These are phyloP conservation scores for Fragum whitleyi DNA, from an alignment of 2,888 invertebrate genomes.

Conservation along the genomic window DNA sequence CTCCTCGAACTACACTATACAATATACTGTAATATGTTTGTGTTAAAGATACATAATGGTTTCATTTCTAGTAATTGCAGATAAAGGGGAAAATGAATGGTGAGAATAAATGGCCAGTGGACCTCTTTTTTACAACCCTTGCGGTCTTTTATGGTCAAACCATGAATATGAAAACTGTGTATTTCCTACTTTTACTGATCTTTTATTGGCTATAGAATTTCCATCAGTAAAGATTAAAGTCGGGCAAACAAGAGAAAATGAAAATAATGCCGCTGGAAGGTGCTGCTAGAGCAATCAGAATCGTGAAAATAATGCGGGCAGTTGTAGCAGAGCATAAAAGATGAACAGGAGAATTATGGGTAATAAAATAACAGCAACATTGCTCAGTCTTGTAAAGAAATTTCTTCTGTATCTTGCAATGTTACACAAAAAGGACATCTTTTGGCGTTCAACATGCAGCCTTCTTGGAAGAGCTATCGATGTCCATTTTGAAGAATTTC, in stretches of 20 bases:
- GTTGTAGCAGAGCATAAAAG: neutral
- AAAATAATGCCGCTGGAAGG: conserved; percentile 8
- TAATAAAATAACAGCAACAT: too few relatives aligned
- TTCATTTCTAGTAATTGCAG: too few relatives aligned
- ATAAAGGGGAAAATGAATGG: too few relatives aligned
- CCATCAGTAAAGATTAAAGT: conserved; percentile 18
- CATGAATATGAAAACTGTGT: conserved; percentile 18
- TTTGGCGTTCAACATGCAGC: too few relatives aligned
- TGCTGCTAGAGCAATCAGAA: neutral
- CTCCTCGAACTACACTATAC: too few relatives aligned
- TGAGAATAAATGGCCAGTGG: neutral
- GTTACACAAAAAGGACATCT: too few relatives aligned
- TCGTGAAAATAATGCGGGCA: neutral
- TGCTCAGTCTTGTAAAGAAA: too few relatives aligned
- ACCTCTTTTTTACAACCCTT: neutral
- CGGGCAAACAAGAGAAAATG: neutral
- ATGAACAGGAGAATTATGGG: conserved; percentile 15
- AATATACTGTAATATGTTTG: too few relatives aligned
- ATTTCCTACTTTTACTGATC: conserved; percentile 19
- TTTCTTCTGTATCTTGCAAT: too few relatives aligned
- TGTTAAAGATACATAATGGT: too few relatives aligned
- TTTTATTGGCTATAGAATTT: conserved; percentile 23
- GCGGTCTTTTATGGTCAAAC: conserved; percentile 16
- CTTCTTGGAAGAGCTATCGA: too few relatives aligned
- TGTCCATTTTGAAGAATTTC: too few relatives aligned